Conservation (phyloP, 2,888 invertebrate species). For the Rotaria macrura region DNA sequence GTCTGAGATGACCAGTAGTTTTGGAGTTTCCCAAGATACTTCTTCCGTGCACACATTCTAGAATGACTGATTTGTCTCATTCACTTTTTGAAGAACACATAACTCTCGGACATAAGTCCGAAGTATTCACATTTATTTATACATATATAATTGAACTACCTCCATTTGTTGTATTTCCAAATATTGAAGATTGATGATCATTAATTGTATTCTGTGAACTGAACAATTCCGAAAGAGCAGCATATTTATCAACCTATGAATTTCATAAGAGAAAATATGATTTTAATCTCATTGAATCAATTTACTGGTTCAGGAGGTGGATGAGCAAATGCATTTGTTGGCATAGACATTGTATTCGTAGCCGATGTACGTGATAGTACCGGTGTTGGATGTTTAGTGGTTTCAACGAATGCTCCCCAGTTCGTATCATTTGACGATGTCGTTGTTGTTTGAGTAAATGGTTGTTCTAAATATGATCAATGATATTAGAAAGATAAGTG, state of each 20-base stretch:
- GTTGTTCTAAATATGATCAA: background rate
- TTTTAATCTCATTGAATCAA: background rate
- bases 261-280: background rate
- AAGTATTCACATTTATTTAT: too few relatives aligned
- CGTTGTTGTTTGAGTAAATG: background rate
- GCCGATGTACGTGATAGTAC: background rate
- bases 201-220: background rate
- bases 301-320: background rate
- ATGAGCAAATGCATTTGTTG: background rate
- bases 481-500: background rate
- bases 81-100: too few relatives aligned
- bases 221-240: slow-evolving; percentile 4
- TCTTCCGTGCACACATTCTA: too few relatives aligned
- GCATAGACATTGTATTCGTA: background rate
- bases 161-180: background rate
- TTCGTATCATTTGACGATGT: background rate
- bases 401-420: slow-evolving; percentile 13
- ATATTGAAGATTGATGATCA: background rate
- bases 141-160: background rate
- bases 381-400: background rate
- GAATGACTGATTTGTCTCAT: too few relatives aligned
- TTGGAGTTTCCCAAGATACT: too few relatives aligned
- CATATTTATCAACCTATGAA: background rate
- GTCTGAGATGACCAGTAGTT: too few relatives aligned
- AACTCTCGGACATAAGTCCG: too few relatives aligned